Percentiles rank a stretch among this genome's conserved stretches.
Conservation (phyloP, 1,140 invertebrate genomes). For the Drosophila aff. region DNA sequence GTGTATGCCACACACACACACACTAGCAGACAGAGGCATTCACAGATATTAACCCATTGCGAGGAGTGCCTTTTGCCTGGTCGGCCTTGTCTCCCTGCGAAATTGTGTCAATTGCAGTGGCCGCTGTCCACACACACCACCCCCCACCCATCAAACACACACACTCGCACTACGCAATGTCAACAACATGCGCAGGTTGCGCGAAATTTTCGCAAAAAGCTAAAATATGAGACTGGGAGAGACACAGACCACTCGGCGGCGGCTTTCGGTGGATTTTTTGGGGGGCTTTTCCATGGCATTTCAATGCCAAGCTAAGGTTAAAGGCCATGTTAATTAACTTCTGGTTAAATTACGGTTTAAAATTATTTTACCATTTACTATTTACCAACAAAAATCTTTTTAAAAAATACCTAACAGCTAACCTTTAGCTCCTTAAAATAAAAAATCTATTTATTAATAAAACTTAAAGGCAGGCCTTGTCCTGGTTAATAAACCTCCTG, state of each 20-base stretch:
- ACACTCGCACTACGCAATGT: conserved; percentile 47
- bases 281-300: conserved; percentile 11
- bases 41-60: conserved; percentile 32
- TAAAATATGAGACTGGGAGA: conserved; percentile 7
- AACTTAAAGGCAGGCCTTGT: neutral
- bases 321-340: conserved; percentile 10
- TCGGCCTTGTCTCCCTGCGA: conserved; percentile 62
- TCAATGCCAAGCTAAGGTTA: conserved; percentile 51
- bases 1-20: neutral
- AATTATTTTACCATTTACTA: too few relatives aligned
- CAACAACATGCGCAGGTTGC: conserved; percentile 74
- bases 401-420: neutral
- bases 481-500: neutral
- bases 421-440: neutral
- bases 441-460: neutral
- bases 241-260: neutral
- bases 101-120: conserved; percentile 84
- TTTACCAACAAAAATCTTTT: neutral
- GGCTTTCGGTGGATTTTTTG: neutral
- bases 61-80: conserved; percentile 50
- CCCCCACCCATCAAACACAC: neutral
- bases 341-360: conserved; percentile 16
- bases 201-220: conserved; percentile 46
- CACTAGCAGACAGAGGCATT: conserved; percentile 26
- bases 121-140: conserved; percentile 27